Base-by-base conservation (phyloP, 1,140 invertebrate genomes). In the Uloborus diversus region DNA sequence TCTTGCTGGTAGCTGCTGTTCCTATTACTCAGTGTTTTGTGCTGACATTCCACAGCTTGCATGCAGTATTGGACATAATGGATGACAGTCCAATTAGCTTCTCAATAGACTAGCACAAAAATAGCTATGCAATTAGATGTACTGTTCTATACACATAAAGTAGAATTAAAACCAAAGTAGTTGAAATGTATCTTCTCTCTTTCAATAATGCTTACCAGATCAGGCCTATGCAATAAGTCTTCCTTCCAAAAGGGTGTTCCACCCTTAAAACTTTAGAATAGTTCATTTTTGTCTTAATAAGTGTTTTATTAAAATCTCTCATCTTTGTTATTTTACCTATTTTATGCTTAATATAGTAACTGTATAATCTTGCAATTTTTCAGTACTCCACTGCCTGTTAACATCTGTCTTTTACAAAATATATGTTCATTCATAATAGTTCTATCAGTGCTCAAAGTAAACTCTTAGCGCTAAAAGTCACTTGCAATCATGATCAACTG, bases 21-120 rank as follows among this genome's bases (percentile, higher is more conserved):
- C 73, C 73, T 78, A 78, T 64, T 33, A 76, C 61, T 78, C 49
- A 30, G 51, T 78, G 42, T 78, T 75, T 64, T 75, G 35, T 27
- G 37, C 57, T 78, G 32, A 78, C 73, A 78, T 78, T 78, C 73
- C 73, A 66, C 62, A 78, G 51, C 49, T 59, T 61, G 23, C 42
- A 64, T 30, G n/a, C 23, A 64, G 35, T 32, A 64, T 37, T 53
- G 23, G 32, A 71, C 27, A 49, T 28, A 59, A 7, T 64, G 32
- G 25, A 64, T 53, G n/a, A 53, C 47, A 73, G 35, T 61, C 56
- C 33, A 47, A 37, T 27, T 32, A 51, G 32, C 71, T 51, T 75
- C 47, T 64, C 71, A 51, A 75, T 75, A 73, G 56, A 61, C 20
- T 33, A 64, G 42, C 59, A 64, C 57, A 75, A 64, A 53, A 69